Evolutionary conservation across 1,140 invertebrate species (phyloP).

Genomic region (Hylyphantes graminicola): DNA sequence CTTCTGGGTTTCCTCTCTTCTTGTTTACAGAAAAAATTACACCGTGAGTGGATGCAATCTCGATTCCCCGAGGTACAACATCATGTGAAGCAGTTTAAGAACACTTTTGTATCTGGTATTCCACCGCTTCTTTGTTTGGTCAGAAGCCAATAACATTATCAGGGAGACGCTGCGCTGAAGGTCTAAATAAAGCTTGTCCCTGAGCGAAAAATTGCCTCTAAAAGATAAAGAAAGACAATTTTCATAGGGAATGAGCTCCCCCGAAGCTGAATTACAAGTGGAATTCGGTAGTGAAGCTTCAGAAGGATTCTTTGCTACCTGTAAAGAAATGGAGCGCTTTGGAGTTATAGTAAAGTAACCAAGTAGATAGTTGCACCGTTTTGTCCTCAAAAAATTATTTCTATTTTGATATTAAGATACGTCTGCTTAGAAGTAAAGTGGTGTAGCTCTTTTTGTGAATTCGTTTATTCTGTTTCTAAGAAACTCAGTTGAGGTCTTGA

Average conservation of each 20-base stretch:
- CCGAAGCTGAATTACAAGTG: slow-evolving; percentile 48
- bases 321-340: not conserved
- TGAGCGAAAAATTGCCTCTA: slow-evolving; percentile 56
- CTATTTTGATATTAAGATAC: no score
- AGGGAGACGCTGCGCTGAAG: slow-evolving; percentile 32
- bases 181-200: slow-evolving; percentile 53
- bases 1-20: slow-evolving; percentile 20
- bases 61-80: slow-evolving; percentile 39
- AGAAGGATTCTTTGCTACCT: slow-evolving; percentile 38
- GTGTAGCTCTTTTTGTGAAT: no score
- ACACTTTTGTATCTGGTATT: slow-evolving; percentile 59
- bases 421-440: no score
- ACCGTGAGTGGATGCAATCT: slow-evolving; percentile 45
- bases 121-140: slow-evolving; percentile 55
- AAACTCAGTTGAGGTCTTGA: no score
- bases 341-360: no score
- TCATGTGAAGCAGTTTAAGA: slow-evolving; percentile 56
- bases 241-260: slow-evolving; percentile 39
- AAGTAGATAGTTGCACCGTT: no score
- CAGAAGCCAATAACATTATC: slow-evolving; percentile 56
- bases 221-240: slow-evolving; percentile 51
- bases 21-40: slow-evolving; percentile 43
- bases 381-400: no score
- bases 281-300: slow-evolving; percentile 50
- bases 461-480: no score